Evolutionary conservation across 1,140 invertebrate genomes (phyloP).

Genomic region (Pentalonia nigronervosa): DNA sequence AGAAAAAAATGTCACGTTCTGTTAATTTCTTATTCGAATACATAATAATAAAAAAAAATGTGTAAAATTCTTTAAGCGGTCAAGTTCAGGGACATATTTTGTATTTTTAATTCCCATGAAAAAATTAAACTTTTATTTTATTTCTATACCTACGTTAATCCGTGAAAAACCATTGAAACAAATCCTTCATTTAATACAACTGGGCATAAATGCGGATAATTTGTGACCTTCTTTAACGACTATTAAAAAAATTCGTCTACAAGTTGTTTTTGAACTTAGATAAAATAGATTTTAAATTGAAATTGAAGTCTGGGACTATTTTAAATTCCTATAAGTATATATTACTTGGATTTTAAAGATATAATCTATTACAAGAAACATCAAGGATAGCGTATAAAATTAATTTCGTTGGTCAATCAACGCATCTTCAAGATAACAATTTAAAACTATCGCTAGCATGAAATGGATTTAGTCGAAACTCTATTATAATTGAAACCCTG

Average conservation of each 20-base stretch:
- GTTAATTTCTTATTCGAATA: background rate
- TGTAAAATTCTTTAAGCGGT: background rate
- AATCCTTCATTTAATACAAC: background rate
- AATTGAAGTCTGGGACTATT: background rate
- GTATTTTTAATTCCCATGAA: background rate
- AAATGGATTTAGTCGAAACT: background rate
- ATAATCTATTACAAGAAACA: background rate
- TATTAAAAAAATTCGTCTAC: background rate
- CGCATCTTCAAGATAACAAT: background rate
- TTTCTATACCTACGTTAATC: background rate
- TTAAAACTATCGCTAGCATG: background rate
- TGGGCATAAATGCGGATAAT: background rate
- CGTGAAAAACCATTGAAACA: background rate
- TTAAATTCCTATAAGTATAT: background rate
- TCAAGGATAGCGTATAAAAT: constrained; percentile 23
- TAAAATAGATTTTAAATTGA: background rate
- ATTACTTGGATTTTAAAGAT: background rate
- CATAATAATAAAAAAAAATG: background rate
- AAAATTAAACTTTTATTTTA: constrained; percentile 11
- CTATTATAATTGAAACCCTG: background rate
- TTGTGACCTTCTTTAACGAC: background rate
- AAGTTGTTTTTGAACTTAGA: background rate
- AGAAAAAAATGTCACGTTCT: background rate
- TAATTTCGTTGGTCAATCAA: background rate
- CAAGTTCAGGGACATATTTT: constrained; percentile 42